Percentiles rank a stretch among this genome's conserved stretches.
These are phyloP conservation scores for Clepsis dumicolana DNA, from an alignment of 2,888 invertebrate genomes.

Conservation along the genomic window DNA sequence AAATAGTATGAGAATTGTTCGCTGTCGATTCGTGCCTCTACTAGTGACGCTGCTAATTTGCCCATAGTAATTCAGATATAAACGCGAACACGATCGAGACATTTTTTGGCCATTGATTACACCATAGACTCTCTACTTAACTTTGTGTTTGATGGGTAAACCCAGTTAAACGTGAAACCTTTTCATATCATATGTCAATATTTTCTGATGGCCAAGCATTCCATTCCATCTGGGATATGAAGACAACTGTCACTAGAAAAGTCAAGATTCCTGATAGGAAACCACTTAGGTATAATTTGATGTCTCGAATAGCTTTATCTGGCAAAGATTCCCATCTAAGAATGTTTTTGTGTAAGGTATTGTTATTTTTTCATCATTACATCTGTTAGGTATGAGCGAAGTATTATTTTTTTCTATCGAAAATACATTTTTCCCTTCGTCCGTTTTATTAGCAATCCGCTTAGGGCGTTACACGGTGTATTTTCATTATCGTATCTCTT, in stretches of 20 bases:
- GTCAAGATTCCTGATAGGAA: not conserved
- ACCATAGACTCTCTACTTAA: too few relatives aligned
- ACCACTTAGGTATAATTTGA: slow-evolving; percentile 1
- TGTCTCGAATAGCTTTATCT: slow-evolving; percentile 13
- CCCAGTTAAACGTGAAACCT: not conserved
- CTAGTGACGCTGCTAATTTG: too few relatives aligned
- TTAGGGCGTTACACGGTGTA: slow-evolving; percentile 27
- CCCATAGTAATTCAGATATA: too few relatives aligned
- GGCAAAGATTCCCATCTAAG: not conserved
- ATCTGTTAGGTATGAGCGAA: slow-evolving; percentile 4
- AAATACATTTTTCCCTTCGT: slow-evolving; percentile 20
- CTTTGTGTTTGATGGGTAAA: too few relatives aligned
- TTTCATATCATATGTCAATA: not conserved
- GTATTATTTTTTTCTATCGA: slow-evolving; percentile 8
- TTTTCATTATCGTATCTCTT: slow-evolving; percentile 18
- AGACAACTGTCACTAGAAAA: not conserved
- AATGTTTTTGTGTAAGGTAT: slow-evolving; percentile 9
- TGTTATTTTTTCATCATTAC: slow-evolving; percentile 19
- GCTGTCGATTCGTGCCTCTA: too few relatives aligned
- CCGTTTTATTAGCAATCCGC: slow-evolving; percentile 36
- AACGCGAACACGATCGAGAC: too few relatives aligned
- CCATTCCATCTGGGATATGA: not conserved
- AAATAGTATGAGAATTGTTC: too few relatives aligned
- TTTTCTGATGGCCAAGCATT: not conserved
- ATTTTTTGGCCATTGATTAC: too few relatives aligned